Conservation (phyloP, 2,888 invertebrate genomes). For the Acanthosepion lycidas region DNA sequence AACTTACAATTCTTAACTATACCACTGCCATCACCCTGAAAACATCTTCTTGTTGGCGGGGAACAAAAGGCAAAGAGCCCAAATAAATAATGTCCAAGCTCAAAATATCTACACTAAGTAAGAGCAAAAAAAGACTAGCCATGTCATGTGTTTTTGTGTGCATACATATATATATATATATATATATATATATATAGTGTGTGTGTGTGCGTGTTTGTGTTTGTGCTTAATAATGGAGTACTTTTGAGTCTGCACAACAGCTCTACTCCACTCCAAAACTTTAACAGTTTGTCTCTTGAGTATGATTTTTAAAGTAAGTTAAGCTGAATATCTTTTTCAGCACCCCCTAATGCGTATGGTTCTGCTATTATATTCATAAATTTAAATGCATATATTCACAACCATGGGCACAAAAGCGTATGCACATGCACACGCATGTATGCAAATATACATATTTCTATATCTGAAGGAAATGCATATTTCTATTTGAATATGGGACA, state of each 20-base stretch:
- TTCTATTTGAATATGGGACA: too few relatives aligned
- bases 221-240: too few relatives aligned
- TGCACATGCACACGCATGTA: neutral
- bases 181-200: neutral
- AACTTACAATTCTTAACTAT: neutral
- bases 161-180: slow-evolving; percentile 8
- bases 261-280: too few relatives aligned
- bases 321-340: too few relatives aligned
- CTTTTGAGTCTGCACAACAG: too few relatives aligned
- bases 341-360: too few relatives aligned
- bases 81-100: neutral
- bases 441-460: neutral
- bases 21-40: neutral
- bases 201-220: too few relatives aligned
- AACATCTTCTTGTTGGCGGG: neutral
- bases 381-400: neutral
- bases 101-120: neutral
- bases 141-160: neutral
- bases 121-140: neutral
- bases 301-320: too few relatives aligned
- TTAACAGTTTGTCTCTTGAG: too few relatives aligned
- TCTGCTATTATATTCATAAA: neutral
- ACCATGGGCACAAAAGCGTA: neutral
- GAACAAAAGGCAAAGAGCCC: neutral
- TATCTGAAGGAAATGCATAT: too few relatives aligned